Percentiles rank a stretch among this genome's conserved stretches.
Evolutionary conservation across 2,888 invertebrate species (phyloP).

Genomic region (Eilema depressum): DNA sequence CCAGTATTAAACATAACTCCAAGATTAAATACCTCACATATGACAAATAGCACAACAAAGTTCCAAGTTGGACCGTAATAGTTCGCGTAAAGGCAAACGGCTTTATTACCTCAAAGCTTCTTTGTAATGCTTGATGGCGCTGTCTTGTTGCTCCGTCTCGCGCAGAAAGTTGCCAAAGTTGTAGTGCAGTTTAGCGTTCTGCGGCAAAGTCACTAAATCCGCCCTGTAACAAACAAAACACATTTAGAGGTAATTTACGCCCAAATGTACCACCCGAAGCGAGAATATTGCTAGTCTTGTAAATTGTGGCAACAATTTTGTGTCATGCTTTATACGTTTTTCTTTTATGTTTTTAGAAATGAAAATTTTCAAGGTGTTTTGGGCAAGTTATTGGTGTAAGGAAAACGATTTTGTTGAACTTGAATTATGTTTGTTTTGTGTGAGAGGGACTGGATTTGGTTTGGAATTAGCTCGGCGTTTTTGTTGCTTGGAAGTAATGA

Average conservation of each 20-base stretch:
- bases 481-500: conserved; percentile 14
- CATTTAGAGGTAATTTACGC: conserved; percentile 73
- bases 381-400: conserved; percentile 42
- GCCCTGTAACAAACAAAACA: conserved; percentile 89
- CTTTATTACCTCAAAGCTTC: conserved; percentile 91
- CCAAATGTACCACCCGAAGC: conserved; percentile 57
- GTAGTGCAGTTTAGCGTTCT: conserved; percentile 97
- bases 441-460: conserved; percentile 15
- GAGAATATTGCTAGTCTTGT: conserved; percentile 60
- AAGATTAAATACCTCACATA: conserved; percentile 44
- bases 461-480: conserved; percentile 28
- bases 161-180: conserved; percentile 95
- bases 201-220: conserved; percentile 92
- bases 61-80: conserved; percentile 36
- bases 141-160: conserved; percentile 90
- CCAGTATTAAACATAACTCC: conserved; percentile 21
- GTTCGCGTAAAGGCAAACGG: conserved; percentile 54
- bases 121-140: conserved; percentile 93
- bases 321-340: conserved; percentile 48
- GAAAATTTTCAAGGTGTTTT: conserved; percentile 45
- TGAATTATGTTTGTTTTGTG: conserved; percentile 39
- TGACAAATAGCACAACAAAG: conserved; percentile 51
- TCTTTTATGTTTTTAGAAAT: conserved; percentile 53
- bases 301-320: conserved; percentile 55
- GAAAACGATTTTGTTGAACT: conserved; percentile 41